These are phyloP conservation scores for Zonotrichia leucophrys DNA, from an alignment of 2,113 vertebrate genomes.

Conservation along the genomic window DNA sequence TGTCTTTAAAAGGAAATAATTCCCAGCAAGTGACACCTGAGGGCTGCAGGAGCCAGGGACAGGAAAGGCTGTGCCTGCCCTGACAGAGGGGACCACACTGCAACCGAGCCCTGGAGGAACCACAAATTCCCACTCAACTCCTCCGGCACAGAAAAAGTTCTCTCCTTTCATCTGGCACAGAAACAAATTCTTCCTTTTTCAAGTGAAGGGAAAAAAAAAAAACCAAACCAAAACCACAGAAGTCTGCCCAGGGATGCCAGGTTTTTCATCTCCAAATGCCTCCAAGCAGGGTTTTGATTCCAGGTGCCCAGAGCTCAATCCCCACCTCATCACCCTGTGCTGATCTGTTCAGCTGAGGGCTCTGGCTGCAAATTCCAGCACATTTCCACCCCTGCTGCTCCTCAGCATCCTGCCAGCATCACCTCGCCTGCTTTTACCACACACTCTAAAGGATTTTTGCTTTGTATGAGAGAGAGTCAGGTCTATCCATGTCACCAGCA, in stretches of 20 bases:
- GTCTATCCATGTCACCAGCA: neutral
- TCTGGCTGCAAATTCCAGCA: neutral
- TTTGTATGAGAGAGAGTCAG: neutral
- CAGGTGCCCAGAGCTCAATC: neutral
- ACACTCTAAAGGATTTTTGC: neutral
- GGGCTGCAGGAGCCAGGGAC: neutral
- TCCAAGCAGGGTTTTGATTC: neutral
- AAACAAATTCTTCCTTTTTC: neutral
- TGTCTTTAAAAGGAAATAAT: conserved; percentile 8
- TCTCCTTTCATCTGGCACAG: neutral
- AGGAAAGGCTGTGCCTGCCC: neutral
- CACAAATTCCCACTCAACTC: neutral
- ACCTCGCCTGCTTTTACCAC: neutral
- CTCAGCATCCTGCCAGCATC: neutral
- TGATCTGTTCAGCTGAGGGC: neutral
- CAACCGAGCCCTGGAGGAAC: neutral
- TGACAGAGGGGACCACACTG: neutral
- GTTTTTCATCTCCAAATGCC: neutral
- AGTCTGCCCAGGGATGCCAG: neutral
- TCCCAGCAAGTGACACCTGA: neutral
- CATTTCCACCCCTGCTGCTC: neutral
- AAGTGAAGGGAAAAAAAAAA: neutral
- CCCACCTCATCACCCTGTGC: neutral
- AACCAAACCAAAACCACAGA: neutral
- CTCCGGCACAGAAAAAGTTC: neutral